phyloP scores from a whole-genome alignment of 2,113 vertebrate species.

The Anolis carolinensis region DNA sequence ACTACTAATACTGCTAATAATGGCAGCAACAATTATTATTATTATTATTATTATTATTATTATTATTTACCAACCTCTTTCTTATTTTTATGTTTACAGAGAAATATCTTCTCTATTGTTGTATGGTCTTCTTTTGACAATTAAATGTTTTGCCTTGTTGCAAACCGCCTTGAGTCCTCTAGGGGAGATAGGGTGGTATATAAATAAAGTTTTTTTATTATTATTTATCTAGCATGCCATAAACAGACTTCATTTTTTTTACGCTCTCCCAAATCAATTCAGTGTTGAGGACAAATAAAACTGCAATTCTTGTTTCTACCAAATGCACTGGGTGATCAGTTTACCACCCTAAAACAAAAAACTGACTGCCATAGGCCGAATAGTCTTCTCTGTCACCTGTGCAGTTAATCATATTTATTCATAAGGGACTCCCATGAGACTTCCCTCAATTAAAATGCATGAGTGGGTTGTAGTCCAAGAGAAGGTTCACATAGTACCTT shows the following conservation, averaged over 20 bases:
- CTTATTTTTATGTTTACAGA: no score
- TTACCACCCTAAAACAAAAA: not conserved
- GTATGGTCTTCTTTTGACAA: no score
- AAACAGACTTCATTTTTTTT: not conserved
- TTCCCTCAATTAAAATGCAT: not conserved
- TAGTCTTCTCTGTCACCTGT: not conserved
- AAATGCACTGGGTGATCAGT: not conserved
- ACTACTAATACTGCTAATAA: no score
- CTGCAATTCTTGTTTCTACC: not conserved
- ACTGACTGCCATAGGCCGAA: not conserved
- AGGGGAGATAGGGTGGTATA: no score
- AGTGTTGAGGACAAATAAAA: conserved; percentile 9
- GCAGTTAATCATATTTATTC: not conserved
- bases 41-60: no score
- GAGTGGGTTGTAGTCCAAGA: not conserved
- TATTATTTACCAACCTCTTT: no score
- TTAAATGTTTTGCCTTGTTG: no score
- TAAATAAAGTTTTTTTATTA: no score
- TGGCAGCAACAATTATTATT: no score
- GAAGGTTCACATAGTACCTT: not conserved
- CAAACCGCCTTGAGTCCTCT: no score
- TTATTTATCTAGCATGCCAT: no score
- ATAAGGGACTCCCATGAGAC: not conserved
- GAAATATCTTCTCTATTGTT: no score
- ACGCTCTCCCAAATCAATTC: not conserved